phyloP scores from a whole-genome alignment of 2,888 invertebrate species.

The Eustalomyia histrio region DNA sequence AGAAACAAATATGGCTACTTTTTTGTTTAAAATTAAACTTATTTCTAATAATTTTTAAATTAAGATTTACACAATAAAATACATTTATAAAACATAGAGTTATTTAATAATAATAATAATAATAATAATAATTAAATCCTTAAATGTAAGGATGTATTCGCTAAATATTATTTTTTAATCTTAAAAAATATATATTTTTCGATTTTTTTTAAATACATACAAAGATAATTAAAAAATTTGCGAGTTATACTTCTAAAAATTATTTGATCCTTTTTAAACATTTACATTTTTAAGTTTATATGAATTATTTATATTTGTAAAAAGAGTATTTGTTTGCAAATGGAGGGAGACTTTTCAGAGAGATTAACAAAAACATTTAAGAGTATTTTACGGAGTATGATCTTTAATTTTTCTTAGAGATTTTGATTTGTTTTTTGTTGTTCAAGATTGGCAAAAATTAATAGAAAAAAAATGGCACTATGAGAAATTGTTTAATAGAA shows the following conservation, averaged over 20 bases:
- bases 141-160: constrained; percentile 65
- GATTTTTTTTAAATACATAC: constrained; percentile 33
- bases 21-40: constrained; percentile 40
- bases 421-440: neutral
- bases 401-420: neutral
- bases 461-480: constrained; percentile 52
- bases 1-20: constrained; percentile 47
- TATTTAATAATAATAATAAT: no score
- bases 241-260: constrained; percentile 40
- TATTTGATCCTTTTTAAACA: constrained; percentile 11
- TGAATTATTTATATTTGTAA: constrained; percentile 27
- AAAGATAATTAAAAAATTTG: constrained; percentile 37
- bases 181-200: constrained; percentile 29
- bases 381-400: neutral
- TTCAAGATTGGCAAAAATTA: neutral
- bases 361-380: neutral
- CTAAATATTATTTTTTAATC: constrained; percentile 45
- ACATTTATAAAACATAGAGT: constrained; percentile 48
- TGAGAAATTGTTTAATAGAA: constrained; percentile 48
- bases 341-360: neutral
- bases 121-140: constrained; percentile 61
- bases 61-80: constrained; percentile 57
- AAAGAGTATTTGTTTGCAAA: constrained; percentile 52
- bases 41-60: constrained; percentile 41
- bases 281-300: constrained; percentile 18